Conservation (phyloP, 2,797 vertebrate genomes). For the Melanogrammus aeglefinus region DNA sequence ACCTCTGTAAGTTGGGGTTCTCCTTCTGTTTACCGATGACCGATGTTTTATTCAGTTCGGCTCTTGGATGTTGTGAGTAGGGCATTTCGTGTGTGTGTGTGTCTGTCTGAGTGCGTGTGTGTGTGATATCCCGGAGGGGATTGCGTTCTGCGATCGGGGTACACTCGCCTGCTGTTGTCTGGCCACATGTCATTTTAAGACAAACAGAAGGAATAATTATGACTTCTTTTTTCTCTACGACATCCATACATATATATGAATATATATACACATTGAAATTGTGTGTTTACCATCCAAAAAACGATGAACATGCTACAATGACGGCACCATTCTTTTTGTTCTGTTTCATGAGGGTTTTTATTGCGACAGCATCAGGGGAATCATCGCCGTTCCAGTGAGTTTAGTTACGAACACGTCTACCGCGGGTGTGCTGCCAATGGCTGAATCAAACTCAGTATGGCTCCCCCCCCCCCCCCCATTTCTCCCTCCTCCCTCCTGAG, state of each 20-base stretch:
- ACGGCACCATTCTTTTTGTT: constrained; percentile 38
- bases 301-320: constrained; percentile 61
- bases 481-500: constrained; percentile 64
- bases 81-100: constrained; percentile 62
- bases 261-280: constrained; percentile 39
- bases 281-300: constrained; percentile 40
- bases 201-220: constrained; percentile 56
- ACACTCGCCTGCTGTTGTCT: constrained; percentile 64
- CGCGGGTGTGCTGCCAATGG: constrained; percentile 65
- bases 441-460: constrained; percentile 61
- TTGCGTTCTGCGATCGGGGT: constrained; percentile 40
- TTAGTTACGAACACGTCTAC: constrained; percentile 67
- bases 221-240: constrained; percentile 68
- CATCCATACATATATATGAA: constrained; percentile 36
- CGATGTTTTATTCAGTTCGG: constrained; percentile 68
- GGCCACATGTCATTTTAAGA: constrained; percentile 62
- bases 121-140: constrained; percentile 46
- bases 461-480: constrained; percentile 64
- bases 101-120: constrained; percentile 59
- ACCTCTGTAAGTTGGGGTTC: constrained; percentile 83
- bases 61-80: constrained; percentile 69
- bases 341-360: neutral
- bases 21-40: constrained; percentile 71
- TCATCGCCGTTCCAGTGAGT: constrained; percentile 61
- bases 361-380: neutral